phyloP scores from a whole-genome alignment of 2,113 vertebrate genomes.

The Lynx canadensis region DNA sequence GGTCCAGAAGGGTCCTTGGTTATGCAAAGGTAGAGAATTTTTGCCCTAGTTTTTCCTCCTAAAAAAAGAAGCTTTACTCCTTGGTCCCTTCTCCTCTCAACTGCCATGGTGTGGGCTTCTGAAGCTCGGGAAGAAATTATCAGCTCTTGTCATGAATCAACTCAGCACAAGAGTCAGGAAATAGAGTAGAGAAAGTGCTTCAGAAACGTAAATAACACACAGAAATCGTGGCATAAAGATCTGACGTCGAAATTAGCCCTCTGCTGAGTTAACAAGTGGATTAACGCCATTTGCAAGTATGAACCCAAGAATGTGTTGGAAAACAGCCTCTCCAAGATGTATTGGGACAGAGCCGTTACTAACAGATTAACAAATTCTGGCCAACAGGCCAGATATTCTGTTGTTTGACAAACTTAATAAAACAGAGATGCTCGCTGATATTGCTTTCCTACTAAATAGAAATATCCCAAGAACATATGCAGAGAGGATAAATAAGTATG shows the following conservation, averaged over 20 bases:
- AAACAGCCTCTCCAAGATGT: slow-evolving; percentile 50
- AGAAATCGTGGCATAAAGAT: neutral
- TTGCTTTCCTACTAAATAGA: slow-evolving; percentile 32
- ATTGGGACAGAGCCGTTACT: slow-evolving; percentile 52
- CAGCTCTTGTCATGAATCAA: neutral
- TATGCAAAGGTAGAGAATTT: neutral
- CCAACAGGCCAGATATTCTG: slow-evolving; percentile 72
- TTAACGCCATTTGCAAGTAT: slow-evolving; percentile 39
- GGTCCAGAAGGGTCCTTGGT: neutral
- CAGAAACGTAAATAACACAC: neutral
- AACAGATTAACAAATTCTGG: slow-evolving; percentile 70
- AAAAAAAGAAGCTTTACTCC: neutral
- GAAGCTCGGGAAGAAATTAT: neutral
- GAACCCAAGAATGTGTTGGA: slow-evolving; percentile 64
- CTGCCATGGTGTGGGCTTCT: neutral
- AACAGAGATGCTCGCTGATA: slow-evolving; percentile 57
- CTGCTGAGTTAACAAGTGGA: slow-evolving; percentile 10
- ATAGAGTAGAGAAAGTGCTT: neutral
- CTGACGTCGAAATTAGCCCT: neutral
- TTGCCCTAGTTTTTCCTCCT: neutral
- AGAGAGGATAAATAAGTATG: slow-evolving; percentile 61
- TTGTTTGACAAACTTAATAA: slow-evolving; percentile 73
- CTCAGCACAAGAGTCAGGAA: neutral
- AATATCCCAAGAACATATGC: slow-evolving; percentile 54
- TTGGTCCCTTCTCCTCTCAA: neutral